Evolutionary conservation across 2,888 invertebrate species (phyloP).

Genomic region (Sericinus montela): DNA sequence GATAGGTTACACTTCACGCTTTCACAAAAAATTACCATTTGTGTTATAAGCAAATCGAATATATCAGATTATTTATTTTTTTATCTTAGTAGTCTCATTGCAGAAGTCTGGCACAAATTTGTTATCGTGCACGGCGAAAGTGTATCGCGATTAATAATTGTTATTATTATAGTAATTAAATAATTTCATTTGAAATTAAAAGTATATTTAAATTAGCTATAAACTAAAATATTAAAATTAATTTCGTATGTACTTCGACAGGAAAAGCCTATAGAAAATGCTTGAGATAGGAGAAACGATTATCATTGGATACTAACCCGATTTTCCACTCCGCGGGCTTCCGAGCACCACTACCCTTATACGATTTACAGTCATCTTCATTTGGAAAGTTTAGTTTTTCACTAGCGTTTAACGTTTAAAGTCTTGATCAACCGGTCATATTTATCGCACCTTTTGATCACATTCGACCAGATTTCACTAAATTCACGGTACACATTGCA

Average conservation of each 20-base stretch:
- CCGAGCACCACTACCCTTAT: slow-evolving; percentile 90
- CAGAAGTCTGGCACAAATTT: slow-evolving; percentile 15
- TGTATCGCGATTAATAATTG: not conserved
- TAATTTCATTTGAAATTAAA: too few relatives aligned
- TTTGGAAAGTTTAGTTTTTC: slow-evolving; percentile 57
- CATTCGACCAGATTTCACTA: slow-evolving; percentile 43
- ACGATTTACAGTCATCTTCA: slow-evolving; percentile 87
- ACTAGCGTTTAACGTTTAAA: slow-evolving; percentile 31
- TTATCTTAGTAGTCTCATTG: slow-evolving; percentile 17
- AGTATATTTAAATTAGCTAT: too few relatives aligned
- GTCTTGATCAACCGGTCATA: slow-evolving; percentile 48
- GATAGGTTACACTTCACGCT: not conserved
- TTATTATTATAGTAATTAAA: too few relatives aligned
- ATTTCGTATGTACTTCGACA: too few relatives aligned
- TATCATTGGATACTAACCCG: slow-evolving; percentile 78
- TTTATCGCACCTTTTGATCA: slow-evolving; percentile 34
- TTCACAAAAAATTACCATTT: not conserved
- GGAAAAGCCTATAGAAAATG: too few relatives aligned
- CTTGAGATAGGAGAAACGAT: not conserved
- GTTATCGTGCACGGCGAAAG: slow-evolving; percentile 6
- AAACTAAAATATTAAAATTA: too few relatives aligned
- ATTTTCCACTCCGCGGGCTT: slow-evolving; percentile 87
- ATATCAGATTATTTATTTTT: not conserved
- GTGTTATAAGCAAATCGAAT: slow-evolving; percentile 2
- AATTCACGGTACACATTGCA: slow-evolving; percentile 39